Evolutionary conservation across 2,797 vertebrate genomes (phyloP).

Genomic region (Neosilurus mollespiculum): DNA sequence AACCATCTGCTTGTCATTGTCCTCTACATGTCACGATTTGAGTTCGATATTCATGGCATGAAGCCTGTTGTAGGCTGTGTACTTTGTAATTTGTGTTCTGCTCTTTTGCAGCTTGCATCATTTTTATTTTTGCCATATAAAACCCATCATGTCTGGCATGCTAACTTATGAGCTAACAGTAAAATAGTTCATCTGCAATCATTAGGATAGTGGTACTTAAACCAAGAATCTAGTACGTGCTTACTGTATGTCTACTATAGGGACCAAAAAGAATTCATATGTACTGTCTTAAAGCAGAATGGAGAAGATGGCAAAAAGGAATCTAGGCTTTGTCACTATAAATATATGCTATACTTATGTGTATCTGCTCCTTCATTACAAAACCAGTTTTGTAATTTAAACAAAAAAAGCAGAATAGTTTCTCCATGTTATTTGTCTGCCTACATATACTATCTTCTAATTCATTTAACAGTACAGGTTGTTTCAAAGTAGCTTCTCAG

Average conservation of each 20-base stretch:
- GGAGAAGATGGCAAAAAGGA: neutral
- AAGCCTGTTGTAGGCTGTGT: conserved; percentile 2
- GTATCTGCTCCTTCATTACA: no score
- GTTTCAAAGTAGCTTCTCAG: neutral
- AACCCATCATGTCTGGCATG: neutral
- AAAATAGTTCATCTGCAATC: neutral
- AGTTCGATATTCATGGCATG: neutral
- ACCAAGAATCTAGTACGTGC: neutral
- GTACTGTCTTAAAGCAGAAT: neutral
- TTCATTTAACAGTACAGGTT: neutral
- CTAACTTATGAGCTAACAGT: neutral
- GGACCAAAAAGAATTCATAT: neutral
- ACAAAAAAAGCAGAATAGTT: no score
- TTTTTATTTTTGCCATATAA: neutral
- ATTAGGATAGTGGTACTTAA: neutral
- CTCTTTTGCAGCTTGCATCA: neutral
- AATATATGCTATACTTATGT: neutral
- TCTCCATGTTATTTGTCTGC: no score
- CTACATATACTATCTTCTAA: neutral
- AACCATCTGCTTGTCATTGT: conserved; percentile 15
- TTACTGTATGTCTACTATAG: neutral
- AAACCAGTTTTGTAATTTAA: no score
- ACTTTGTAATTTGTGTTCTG: neutral
- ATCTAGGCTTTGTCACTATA: neutral
- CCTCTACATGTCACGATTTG: neutral